Percentiles rank a stretch among this genome's conserved stretches.
phyloP scores from a whole-genome alignment of 2,113 vertebrate species.

The Zosterops lateralis region DNA sequence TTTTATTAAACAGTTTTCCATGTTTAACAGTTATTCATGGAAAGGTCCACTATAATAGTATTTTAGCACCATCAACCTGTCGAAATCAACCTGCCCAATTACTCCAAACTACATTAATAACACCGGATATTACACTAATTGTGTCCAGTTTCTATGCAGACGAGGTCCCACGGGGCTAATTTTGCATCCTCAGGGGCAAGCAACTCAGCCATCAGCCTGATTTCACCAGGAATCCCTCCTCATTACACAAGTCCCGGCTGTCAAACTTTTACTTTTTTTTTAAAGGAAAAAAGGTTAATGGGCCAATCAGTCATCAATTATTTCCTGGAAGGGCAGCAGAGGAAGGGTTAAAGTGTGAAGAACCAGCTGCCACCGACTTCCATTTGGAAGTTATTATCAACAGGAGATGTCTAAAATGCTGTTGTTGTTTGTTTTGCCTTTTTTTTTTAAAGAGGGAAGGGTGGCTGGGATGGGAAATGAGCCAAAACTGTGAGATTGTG shows the following conservation, averaged over 20 bases:
- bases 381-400: conserved; percentile 76
- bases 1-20: conserved; percentile 67
- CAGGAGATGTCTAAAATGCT: conserved; percentile 42
- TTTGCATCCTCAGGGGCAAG: conserved; percentile 71
- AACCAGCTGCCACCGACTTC: conserved; percentile 43
- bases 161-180: conserved; percentile 72
- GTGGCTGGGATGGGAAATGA: not conserved
- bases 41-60: conserved; percentile 75
- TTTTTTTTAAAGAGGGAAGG: conserved; percentile 28
- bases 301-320: conserved; percentile 87
- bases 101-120: conserved; percentile 78
- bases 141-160: conserved; percentile 81
- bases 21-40: conserved; percentile 69
- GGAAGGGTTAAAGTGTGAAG: conserved; percentile 73
- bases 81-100: conserved; percentile 81
- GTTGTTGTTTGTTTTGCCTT: not conserved
- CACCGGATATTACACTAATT: conserved; percentile 77
- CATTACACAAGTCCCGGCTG: conserved; percentile 73
- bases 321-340: conserved; percentile 58
- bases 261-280: conserved; percentile 61
- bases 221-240: conserved; percentile 74
- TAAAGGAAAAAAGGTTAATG: conserved; percentile 79
- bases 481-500: not conserved
- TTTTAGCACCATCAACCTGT: conserved; percentile 81
- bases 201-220: conserved; percentile 65